These are phyloP conservation scores for Pycnomerus fuliginosus DNA, from an alignment of 2,888 invertebrate species.

Conservation along the genomic window DNA sequence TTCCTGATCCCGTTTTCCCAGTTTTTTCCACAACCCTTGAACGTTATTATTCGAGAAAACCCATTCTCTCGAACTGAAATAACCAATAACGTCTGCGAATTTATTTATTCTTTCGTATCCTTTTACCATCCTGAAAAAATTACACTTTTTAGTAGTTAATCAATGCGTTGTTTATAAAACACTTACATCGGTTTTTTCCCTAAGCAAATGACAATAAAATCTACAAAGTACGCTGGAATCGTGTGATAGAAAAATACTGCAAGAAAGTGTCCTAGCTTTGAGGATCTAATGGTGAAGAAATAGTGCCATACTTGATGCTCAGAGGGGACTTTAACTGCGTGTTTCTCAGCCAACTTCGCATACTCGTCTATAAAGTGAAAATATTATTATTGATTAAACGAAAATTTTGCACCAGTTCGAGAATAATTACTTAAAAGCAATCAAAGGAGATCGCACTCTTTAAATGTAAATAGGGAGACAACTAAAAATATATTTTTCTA, in stretches of 20 bases:
- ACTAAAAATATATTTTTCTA: no score
- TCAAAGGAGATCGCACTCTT: no score
- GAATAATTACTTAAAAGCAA: no score
- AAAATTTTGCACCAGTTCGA: no score
- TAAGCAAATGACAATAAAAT: conserved; percentile 56
- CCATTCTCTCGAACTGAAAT: conserved; percentile 80
- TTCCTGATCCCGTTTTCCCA: conserved; percentile 60
- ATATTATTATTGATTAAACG: no score
- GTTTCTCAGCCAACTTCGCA: conserved; percentile 55
- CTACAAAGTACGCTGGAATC: conserved; percentile 63
- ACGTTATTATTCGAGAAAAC: conserved; percentile 64
- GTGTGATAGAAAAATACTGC: conserved; percentile 62
- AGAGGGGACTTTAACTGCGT: conserved; percentile 59
- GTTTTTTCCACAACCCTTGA: conserved; percentile 57
- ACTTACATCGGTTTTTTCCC: conserved; percentile 67
- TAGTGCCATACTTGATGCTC: conserved; percentile 64
- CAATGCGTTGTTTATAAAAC: no score
- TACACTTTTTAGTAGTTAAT: conserved; percentile 1
- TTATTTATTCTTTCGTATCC: conserved; percentile 33
- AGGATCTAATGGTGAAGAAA: conserved; percentile 62
- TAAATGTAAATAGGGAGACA: no score
- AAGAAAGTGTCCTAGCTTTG: conserved; percentile 58
- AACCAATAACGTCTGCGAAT: conserved; percentile 40
- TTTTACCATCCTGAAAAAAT: conserved; percentile 29
- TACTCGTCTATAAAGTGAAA: conserved; percentile 60